These are phyloP conservation scores for Scarus forsteni DNA, from an alignment of 2,797 vertebrate species.

Conservation along the genomic window DNA sequence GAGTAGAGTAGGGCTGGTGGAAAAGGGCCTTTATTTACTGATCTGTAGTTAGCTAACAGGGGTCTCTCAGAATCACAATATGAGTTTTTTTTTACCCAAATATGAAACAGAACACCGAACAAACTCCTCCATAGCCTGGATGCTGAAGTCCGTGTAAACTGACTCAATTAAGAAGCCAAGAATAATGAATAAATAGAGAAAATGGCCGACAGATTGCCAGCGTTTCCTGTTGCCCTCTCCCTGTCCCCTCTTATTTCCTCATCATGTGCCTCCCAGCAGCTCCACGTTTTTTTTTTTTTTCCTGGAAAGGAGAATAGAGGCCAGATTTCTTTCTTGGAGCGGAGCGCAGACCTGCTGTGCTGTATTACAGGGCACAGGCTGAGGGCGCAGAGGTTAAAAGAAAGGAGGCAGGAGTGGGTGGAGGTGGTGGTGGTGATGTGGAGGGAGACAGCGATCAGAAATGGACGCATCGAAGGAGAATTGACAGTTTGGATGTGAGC, in stretches of 20 bases:
- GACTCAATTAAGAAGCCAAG: not conserved
- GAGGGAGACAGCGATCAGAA: slow-evolving; percentile 22
- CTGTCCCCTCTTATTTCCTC: slow-evolving; percentile 15
- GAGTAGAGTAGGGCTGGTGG: too few species aligned
- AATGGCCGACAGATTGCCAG: slow-evolving; percentile 4
- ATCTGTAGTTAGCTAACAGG: too few species aligned
- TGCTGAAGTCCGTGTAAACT: too few species aligned
- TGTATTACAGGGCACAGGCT: slow-evolving; percentile 30
- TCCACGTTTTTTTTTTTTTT: slow-evolving; percentile 40
- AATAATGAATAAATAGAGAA: not conserved
- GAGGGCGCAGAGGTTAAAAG: slow-evolving; percentile 22
- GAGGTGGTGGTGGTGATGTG: slow-evolving; percentile 3
- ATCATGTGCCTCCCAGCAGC: slow-evolving; percentile 5
- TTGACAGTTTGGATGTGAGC: slow-evolving; percentile 59
- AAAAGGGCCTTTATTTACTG: too few species aligned
- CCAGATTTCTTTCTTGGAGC: slow-evolving; percentile 45
- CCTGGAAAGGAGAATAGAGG: slow-evolving; percentile 37
- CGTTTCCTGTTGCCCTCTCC: slow-evolving; percentile 18
- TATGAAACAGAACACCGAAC: too few species aligned
- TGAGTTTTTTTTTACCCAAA: too few species aligned
- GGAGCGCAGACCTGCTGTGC: slow-evolving; percentile 37
- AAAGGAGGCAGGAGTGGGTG: not conserved
- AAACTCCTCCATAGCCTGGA: too few species aligned
- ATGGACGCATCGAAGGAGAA: slow-evolving; percentile 45
- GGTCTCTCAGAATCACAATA: too few species aligned